Evolutionary conservation across 2,888 invertebrate species (phyloP), one percentile per base, ranked within the genome.

Genomic region (Chrysolina americana): DNA sequence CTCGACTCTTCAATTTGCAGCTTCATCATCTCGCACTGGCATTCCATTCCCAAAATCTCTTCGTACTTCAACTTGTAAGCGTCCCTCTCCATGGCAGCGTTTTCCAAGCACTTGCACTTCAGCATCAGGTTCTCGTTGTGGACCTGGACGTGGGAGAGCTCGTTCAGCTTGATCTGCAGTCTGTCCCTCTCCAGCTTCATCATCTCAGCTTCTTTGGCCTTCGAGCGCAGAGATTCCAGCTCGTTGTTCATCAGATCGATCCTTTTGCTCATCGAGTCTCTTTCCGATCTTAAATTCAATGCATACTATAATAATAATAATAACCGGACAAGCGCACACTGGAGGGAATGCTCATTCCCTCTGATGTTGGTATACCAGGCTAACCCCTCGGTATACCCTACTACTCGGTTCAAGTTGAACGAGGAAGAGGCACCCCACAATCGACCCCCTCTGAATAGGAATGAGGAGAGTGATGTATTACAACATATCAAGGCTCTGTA

Each of bases 111-210:
- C 71, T 68, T 80, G 73, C 71, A 83, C 78, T 81, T 85, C 82
- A 69, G 79, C 62, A 83, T 74, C 68, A 87, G 74, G 65, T 83
- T 80, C 71, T 83, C 83, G 62, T 82, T 84, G 73, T 87, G 79
- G 6, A 79, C 77, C 77, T 87, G 86, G 28, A 86, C 77, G 41
- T 81, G 81, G 6, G 82, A 74, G 11, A 87, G 68, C 76, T 87
- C 86, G 70, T 86, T 86, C 8, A 83, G 62, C 64, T 81, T 79
- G 63, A 83, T 81, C 69, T 82, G 82, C 19, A 83, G 74, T 21
- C 83, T 81, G 77, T 87, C 87, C 17, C 87, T 75, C 81, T 88
- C 87, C 62, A 87, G 77, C 74, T 84, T 79, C 66, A 87, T 71
- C 59, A 87, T 81, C 73, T 87, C 87, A 5, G 83, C 82, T 77